Conservation (phyloP, 2,113 vertebrate genomes). For the Hassar affinis region DNA sequence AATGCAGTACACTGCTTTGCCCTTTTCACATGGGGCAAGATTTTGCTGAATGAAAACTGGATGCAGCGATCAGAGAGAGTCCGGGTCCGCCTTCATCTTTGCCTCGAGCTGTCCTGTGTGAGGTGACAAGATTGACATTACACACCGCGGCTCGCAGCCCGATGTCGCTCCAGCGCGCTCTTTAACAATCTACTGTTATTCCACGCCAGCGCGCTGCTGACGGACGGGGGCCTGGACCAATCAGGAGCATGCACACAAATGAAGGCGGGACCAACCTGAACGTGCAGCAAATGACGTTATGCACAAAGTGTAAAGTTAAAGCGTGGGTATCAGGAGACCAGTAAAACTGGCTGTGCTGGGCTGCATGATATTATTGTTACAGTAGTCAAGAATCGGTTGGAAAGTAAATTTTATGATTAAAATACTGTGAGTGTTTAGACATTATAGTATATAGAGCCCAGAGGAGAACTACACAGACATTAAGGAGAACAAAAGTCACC, state of each 20-base stretch:
- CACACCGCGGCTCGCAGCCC: conserved; percentile 40
- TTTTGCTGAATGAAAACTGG: conserved; percentile 48
- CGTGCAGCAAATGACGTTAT: conserved; percentile 35
- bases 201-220: conserved; percentile 28
- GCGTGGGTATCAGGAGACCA: neutral
- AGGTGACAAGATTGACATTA: conserved; percentile 45
- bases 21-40: conserved; percentile 53
- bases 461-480: neutral
- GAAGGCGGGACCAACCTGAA: neutral
- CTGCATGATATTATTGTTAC: neutral
- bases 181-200: conserved; percentile 35
- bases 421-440: neutral
- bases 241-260: neutral
- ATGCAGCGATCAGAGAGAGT: conserved; percentile 49
- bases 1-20: conserved; percentile 51
- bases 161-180: conserved; percentile 47
- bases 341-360: conserved; percentile 30
- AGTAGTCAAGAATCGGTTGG: neutral
- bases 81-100: conserved; percentile 49
- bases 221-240: conserved; percentile 42
- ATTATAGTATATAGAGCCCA: neutral
- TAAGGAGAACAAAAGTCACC: neutral
- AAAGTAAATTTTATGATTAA: neutral
- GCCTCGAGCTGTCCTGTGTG: conserved; percentile 36
- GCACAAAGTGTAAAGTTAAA: conserved; percentile 3